phyloP scores from a whole-genome alignment of 2,797 vertebrate species.

The Chromis chromis region DNA sequence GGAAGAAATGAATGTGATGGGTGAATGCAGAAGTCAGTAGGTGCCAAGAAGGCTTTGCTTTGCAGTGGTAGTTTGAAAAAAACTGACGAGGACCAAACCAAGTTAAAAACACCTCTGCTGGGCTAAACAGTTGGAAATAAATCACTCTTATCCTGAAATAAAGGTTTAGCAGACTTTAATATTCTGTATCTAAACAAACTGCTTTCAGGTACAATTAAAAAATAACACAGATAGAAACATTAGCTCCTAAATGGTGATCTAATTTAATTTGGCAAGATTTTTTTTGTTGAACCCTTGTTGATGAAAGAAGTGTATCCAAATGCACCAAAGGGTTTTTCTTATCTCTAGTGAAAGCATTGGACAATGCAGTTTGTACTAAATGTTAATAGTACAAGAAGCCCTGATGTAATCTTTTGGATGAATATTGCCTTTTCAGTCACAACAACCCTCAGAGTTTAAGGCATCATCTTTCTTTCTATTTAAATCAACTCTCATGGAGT shows the following conservation, averaged over 20 bases:
- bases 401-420: slow-evolving; percentile 13
- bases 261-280: not conserved
- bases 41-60: slow-evolving; percentile 2
- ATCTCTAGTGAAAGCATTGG: too few relatives aligned
- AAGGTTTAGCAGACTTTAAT: not conserved
- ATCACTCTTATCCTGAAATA: not conserved
- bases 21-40: slow-evolving; percentile 9
- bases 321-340: not conserved
- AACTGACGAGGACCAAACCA: not conserved
- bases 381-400: not conserved
- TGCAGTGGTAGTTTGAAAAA: not conserved
- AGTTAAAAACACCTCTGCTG: not conserved
- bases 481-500: not conserved
- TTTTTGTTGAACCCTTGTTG: not conserved
- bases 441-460: slow-evolving; percentile 19
- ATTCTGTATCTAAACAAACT: not conserved
- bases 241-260: not conserved
- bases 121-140: not conserved
- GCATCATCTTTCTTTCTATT: slow-evolving; percentile 20
- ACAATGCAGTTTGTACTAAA: not conserved
- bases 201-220: not conserved
- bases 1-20: not conserved
- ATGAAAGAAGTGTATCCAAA: not conserved
- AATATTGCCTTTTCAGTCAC: slow-evolving; percentile 17
- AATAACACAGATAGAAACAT: not conserved